phyloP scores from a whole-genome alignment of 2,113 vertebrate species.

The Neolamprologus variostigma region DNA sequence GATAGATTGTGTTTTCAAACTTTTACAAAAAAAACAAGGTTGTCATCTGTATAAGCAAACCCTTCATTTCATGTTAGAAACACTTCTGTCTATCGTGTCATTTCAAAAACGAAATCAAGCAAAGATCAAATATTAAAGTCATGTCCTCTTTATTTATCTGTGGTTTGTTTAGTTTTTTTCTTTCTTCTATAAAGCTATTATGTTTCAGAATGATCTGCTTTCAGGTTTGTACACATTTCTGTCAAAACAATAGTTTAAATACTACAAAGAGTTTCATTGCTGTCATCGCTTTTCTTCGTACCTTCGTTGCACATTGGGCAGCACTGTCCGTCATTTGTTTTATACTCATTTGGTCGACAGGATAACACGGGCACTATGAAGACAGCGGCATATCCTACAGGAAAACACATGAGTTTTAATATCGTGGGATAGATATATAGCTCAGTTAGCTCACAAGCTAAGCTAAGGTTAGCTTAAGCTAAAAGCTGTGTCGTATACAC shows the following conservation, averaged over 20 bases:
- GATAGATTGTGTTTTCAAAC: background rate
- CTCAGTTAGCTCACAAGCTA: background rate
- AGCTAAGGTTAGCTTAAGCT: background rate
- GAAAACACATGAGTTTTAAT: background rate
- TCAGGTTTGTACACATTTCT: accelerated
- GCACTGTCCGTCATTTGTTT: background rate
- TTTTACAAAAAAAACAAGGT: background rate
- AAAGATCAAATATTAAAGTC: background rate
- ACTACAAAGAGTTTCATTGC: background rate
- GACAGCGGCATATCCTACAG: accelerated
- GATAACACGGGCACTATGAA: background rate
- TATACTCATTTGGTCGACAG: background rate
- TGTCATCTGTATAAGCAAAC: background rate
- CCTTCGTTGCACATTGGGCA: constrained; percentile 7
- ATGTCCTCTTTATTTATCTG: background rate
- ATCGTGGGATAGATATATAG: background rate
- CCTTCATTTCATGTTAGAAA: background rate
- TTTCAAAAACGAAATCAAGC: background rate
- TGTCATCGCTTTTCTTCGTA: background rate
- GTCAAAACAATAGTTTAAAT: background rate
- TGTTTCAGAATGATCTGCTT: background rate
- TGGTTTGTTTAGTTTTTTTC: background rate
- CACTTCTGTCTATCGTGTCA: background rate
- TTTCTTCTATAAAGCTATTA: background rate
- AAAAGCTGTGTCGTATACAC: background rate